Evolutionary conservation across 2,888 invertebrate genomes (phyloP), one percentile per base, ranked within the genome.

Genomic region (Protodeltote pygarga): DNA sequence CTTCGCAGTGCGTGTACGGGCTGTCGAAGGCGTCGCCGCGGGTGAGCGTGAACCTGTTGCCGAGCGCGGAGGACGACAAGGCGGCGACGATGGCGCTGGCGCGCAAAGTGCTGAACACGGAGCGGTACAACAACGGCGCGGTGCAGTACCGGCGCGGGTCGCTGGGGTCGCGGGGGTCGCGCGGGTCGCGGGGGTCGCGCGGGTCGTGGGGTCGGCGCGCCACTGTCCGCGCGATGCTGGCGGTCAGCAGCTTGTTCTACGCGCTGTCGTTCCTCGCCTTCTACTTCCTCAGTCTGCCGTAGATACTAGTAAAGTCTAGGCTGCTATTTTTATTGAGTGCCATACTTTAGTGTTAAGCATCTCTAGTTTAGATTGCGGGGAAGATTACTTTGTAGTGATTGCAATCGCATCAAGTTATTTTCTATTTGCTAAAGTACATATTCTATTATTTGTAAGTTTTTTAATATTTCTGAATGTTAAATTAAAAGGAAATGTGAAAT

Each of bases 151-250:
- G 33, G 37, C 28, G 23, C 92, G 44, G 68, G 91, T 47, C 42
- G 48, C 33, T 52, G 28, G 40, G 39, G 28, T 42, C 32, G 46
- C 25, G 49, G 45, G 38, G 32, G 28, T 20, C 34, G 15, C 63
- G 89, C 44, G 82, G 89, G 73, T 79, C 79, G 40, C 78, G 87
- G 88, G 58, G 90, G 10, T 0, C 32, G 49, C 88, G 60, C 80
- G 86, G 41, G 92, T 13, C 44, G 91, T 67, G 91, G 87, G 53
- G 50, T 48, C 59, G 59, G 66, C 81, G 82, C 24, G 77, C 69
- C 21, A 81, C 93, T 47, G 86, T 93, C 77, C 92, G 92, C 60
- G 89, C 93, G 87, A 73, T 94, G 71, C 92, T 94, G 64, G 91
- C 93, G 49, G 92, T 94, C 72, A 93, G 93, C 77, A 79, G 81